Evolutionary conservation across 2,888 invertebrate genomes (phyloP).

Genomic region (Lysandra bellargus): DNA sequence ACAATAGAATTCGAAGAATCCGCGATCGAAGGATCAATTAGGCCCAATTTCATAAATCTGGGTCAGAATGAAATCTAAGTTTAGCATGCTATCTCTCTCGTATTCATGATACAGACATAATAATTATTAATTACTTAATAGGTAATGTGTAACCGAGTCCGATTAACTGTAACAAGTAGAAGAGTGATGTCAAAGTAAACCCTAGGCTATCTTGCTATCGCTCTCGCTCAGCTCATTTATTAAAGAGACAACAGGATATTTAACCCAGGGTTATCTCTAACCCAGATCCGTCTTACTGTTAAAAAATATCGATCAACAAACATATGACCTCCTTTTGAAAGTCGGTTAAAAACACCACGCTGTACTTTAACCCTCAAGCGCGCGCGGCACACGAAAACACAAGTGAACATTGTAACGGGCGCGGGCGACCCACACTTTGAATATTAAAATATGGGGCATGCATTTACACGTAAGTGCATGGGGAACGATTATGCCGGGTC

Average conservation of each 20-base stretch:
- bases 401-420: background rate
- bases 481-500: slow-evolving; percentile 25
- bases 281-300: no score
- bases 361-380: background rate
- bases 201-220: no score
- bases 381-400: background rate
- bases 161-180: no score
- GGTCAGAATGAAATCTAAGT: background rate
- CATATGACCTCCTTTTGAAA: background rate
- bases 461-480: slow-evolving; percentile 28
- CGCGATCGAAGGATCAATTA: background rate
- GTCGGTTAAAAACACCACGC: background rate
- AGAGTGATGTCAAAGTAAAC: no score
- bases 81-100: background rate
- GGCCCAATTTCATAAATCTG: background rate
- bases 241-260: background rate
- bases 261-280: background rate
- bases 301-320: background rate
- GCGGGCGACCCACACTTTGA: background rate
- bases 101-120: no score
- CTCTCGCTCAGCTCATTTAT: no score
- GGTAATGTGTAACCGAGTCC: no score
- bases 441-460: slow-evolving; percentile 31
- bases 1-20: no score
- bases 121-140: no score